Percentiles rank a stretch among this genome's conserved stretches.
Evolutionary conservation across 2,113 vertebrate species (phyloP).

Genomic region (Papio anubis): DNA sequence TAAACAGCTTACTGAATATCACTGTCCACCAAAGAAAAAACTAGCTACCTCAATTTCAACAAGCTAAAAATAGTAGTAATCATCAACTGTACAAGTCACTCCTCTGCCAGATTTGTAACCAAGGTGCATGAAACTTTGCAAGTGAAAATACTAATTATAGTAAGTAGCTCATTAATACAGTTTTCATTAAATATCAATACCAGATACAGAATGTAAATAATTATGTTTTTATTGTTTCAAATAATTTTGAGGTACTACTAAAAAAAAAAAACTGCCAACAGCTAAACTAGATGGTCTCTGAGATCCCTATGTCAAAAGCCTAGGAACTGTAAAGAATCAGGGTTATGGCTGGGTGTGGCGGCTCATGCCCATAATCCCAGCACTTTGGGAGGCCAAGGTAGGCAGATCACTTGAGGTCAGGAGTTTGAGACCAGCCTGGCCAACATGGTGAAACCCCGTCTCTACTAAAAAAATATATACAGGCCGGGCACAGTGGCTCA

Average conservation of each 20-base stretch:
- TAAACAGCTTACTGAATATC: not conserved
- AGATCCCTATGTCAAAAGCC: not conserved
- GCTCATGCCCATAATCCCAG: too few relatives aligned
- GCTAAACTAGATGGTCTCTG: not conserved
- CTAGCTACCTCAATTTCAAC: conserved; percentile 28
- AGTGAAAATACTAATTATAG: conserved; percentile 71
- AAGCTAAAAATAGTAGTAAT: conserved; percentile 54
- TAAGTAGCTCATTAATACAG: conserved; percentile 70
- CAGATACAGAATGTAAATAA: conserved; percentile 54
- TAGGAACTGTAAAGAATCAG: not conserved
- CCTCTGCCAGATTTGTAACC: conserved; percentile 64
- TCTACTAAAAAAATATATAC: too few relatives aligned
- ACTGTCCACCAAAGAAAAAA: conserved; percentile 36
- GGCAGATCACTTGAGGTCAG: too few relatives aligned
- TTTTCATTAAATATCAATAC: conserved; percentile 64
- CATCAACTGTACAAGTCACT: conserved; percentile 60
- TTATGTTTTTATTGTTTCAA: conserved; percentile 21
- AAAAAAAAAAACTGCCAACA: not conserved
- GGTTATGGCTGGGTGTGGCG: not conserved
- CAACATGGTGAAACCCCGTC: too few relatives aligned
- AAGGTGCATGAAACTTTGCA: conserved; percentile 58
- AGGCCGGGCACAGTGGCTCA: too few relatives aligned
- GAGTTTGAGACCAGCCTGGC: too few relatives aligned
- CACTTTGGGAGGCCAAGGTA: too few relatives aligned
- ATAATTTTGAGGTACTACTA: not conserved